Evolutionary conservation across 1,140 invertebrate genomes (phyloP).

Genomic region (Zaprionus taronus): DNA sequence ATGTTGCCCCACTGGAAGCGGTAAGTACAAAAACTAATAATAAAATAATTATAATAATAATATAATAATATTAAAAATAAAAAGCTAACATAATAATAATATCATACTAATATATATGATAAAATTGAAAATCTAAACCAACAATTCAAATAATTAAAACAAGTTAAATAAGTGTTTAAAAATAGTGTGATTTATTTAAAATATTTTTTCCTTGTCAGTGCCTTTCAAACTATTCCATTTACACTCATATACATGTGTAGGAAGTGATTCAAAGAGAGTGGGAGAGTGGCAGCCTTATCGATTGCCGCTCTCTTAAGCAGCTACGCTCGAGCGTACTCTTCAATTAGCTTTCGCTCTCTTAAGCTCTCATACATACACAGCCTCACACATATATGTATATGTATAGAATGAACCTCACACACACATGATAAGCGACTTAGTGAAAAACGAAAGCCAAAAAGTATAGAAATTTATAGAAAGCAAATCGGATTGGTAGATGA

Average conservation of each 20-base stretch:
- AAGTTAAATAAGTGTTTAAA: background rate
- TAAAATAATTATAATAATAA: background rate
- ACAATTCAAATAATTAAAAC: too few species aligned
- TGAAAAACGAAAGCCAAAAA: background rate
- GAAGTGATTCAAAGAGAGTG: background rate
- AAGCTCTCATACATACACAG: background rate
- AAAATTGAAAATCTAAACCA: too few species aligned
- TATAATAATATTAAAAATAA: background rate
- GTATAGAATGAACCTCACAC: background rate
- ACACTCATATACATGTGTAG: background rate
- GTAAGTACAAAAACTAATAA: slow-evolving; percentile 56
- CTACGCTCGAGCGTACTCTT: slow-evolving; percentile 17
- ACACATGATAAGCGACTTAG: slow-evolving; percentile 25
- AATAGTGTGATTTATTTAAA: background rate
- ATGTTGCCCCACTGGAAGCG: slow-evolving; percentile 84
- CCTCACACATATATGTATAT: background rate
- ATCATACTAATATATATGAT: too few species aligned
- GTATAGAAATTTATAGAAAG: too few species aligned
- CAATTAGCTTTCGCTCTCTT: slow-evolving; percentile 10
- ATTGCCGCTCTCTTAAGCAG: slow-evolving; percentile 25
- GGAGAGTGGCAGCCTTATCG: background rate
- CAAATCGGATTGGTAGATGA: too few species aligned
- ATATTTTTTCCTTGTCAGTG: background rate
- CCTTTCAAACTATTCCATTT: slow-evolving; percentile 15
- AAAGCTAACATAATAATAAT: too few species aligned